Evolutionary conservation across 2,888 invertebrate genomes (phyloP), one percentile per base, ranked within the genome.

Genomic region (Andrena minutula): DNA sequence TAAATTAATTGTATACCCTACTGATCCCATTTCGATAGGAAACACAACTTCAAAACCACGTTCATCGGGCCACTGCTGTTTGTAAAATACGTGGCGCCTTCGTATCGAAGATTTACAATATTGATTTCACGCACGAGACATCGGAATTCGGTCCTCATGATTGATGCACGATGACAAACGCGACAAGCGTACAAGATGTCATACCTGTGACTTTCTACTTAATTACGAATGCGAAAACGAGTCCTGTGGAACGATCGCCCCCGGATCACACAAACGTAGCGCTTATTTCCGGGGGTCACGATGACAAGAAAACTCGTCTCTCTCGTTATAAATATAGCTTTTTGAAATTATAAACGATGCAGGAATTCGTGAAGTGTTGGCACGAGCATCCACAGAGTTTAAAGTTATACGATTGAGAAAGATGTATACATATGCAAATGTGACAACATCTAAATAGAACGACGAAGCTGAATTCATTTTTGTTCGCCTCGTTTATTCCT

Each of bases 111-210:
- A 73, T 74, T 81, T 76, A 63, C 23, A 81, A 66, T 81, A 74
- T 72, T 76, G 86, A 86, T 88, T 82, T 79, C 12, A 23, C 20
- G 65, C 68, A 81, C 85, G 74, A 79, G 84, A 85, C 85, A 84
- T 79, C 75, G 84, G 85, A 84, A 85, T 85, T 66, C 63, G 65
- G 71, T 63, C 75, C 72, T 28, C 60, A 20, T 85, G 82, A 85
- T 82, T 74, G 85, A 85, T 85, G 85, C 56, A 26, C 76, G 56
- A 76, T 83, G 73, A 79, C 73, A 80, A 73, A 80, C 70, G 71
- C 76, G 83, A 80, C 83, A 78, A 72, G 80, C 68, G 35, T 75
- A 78, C 83, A 63, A 64, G 68, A 77, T 74, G 66, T 77, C 84
- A 49, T 69, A 66, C 60, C 68, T 61, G 47, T 70, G 53, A 74